Evolutionary conservation across 2,888 invertebrate species (phyloP).

Genomic region (Anoncus sp.): DNA sequence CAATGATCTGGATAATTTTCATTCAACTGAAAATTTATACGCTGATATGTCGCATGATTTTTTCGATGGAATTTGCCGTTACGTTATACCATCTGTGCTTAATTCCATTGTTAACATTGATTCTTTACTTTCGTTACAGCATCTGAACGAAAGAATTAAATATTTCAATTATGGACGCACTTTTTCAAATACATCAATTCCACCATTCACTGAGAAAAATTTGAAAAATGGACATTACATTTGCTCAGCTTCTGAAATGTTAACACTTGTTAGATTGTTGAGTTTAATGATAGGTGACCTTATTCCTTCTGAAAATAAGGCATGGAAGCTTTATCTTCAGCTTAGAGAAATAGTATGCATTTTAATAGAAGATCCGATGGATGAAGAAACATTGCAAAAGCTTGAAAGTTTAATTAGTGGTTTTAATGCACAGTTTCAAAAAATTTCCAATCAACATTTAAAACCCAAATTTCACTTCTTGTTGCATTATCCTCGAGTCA

Average conservation of each 20-base stretch:
- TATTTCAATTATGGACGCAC: conserved; percentile 42
- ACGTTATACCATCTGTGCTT: conserved; percentile 30
- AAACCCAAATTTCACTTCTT: conserved; percentile 42
- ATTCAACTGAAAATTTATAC: conserved; percentile 47
- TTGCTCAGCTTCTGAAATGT: conserved; percentile 40
- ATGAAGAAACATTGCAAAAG: conserved; percentile 5
- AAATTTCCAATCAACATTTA: conserved; percentile 13
- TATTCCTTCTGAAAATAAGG: conserved; percentile 13
- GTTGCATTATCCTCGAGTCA: conserved; percentile 25
- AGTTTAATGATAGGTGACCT: conserved; percentile 37
- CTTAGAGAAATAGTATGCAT: conserved; percentile 27
- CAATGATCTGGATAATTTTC: conserved; percentile 39
- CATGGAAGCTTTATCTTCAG: conserved; percentile 24
- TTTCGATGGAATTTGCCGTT: conserved; percentile 51
- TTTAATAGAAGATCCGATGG: conserved; percentile 7
- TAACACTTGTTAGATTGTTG: conserved; percentile 13
- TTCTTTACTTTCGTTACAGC: conserved; percentile 30
- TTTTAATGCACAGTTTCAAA: conserved; percentile 6
- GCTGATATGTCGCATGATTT: conserved; percentile 60
- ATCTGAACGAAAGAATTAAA: conserved; percentile 44
- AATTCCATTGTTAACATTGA: conserved; percentile 36
- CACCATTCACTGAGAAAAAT: conserved; percentile 18
- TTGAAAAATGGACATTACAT: conserved; percentile 13
- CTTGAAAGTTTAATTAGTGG: conserved; percentile 19
- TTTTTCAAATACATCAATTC: conserved; percentile 12